Evolutionary conservation across 2,888 invertebrate species (phyloP), one percentile per base, ranked within the genome.

Genomic region (Epirrhoe tristata): DNA sequence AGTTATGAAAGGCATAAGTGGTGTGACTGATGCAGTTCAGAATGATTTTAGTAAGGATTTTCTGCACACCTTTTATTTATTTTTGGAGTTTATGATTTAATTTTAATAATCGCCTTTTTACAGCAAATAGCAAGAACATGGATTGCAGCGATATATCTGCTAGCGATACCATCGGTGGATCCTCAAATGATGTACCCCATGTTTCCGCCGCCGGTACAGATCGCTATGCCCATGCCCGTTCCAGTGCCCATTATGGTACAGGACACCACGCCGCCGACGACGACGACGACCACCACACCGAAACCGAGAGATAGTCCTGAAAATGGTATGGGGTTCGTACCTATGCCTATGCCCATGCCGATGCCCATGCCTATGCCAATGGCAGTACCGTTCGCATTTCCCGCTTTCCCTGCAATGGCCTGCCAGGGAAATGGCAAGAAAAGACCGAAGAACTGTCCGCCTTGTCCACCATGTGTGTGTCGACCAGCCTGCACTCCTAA

Each of bases 381-480:
- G 66, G 77, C 83, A 2, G 76, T 86, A 17, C 85, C 84, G 34
- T 72, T 84, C 7, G 81, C 84, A 0, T 58, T 89, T 0, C 88
- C 87, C 7, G 81, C 81, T 3, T 73, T 76, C 32, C 63, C 77
- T 6, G 71, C 81, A 0, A 77, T 76, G 10, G 6, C 10, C 0
- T 77, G 70, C 57, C 67, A 61, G 43, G 12, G 10, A 16, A 68
- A 61, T 32, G 12, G 10, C 8, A 68, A 43, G 1, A 52, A 53
- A 1, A 73, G 77, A 50, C 66, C 78, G 3, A 71, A 66, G n/a
- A 74, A 67, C 32, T 89, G 89, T 55, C 91, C 91, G 0, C 85
- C 86, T 0, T 91, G 91, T 53, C 91, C 91, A 0, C 91, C 91
- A 0, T 91, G 91, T 64, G 58, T 83, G 0, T 91, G 91, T 62